Evolutionary conservation across 1,140 invertebrate genomes (phyloP), one percentile per base, ranked within the genome.

Genomic region (Phocides pigmalion): DNA sequence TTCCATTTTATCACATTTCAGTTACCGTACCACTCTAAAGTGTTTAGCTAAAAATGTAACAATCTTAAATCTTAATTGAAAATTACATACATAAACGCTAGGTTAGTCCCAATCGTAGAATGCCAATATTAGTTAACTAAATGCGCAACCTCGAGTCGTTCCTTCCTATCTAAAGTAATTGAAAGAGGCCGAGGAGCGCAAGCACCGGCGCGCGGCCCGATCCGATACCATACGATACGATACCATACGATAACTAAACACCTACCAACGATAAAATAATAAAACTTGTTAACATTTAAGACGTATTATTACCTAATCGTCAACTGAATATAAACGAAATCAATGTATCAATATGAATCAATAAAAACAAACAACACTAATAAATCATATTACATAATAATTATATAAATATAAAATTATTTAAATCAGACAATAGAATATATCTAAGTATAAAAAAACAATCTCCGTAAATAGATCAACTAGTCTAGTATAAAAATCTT

Each of bases 391-490:
- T 82, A 85, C 81, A 28, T 32, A 32, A 82, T 85, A 81, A 74
- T 76, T 83, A 86, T 83, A 87, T 87, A 88, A 85, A 91, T 90
- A 91, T 92, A 91, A 91, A 92, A 89, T 89, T 89, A 92, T 89
- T 91, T 87, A 92, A 92, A 92, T 91, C 90, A 91, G 91, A 91
- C 91, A 90, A 92, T 92, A 92, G 84, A 90, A 91, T 92, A 92
- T 91, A 90, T 92, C 87, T 92, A 91, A 92, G 87, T 92, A 91
- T 92, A 92, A 91, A 91, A 92, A 92, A 92, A 92, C 90, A 92
- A 92, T 92, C 90, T 92, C 89, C 90, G 90, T 92, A 92, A 92
- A 92, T 92, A 92, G 89, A 90, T 91, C 84, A 86, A 89, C 88
- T 92, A 89, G 78, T 90, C 86, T 92, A 92, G 90, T 92, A 92